Percentiles rank a stretch among this genome's conserved stretches.
Evolutionary conservation across 2,888 invertebrate genomes (phyloP).

Genomic region (Corythucha ciliata): DNA sequence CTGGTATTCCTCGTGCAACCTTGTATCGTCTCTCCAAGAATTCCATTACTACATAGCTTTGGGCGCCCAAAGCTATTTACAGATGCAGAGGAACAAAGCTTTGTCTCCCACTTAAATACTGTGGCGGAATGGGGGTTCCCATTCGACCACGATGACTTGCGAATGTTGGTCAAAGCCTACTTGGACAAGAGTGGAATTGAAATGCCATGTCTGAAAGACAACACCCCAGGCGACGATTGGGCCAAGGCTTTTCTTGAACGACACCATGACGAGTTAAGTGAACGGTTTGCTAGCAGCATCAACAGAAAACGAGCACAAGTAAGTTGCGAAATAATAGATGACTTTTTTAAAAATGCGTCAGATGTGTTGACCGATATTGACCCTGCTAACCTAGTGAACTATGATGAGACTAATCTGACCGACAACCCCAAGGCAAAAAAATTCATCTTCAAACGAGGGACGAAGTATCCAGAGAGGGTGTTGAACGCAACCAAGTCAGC

Average conservation of each 20-base stretch:
- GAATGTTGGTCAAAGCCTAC: slow-evolving; percentile 14
- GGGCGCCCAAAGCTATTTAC: slow-evolving; percentile 20
- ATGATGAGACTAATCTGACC: slow-evolving; percentile 36
- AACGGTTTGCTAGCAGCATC: slow-evolving; percentile 29
- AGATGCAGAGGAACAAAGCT: slow-evolving; percentile 10
- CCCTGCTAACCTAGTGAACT: slow-evolving; percentile 36
- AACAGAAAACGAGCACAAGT: slow-evolving; percentile 30
- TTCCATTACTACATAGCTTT: too few relatives aligned
- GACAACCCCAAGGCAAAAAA: slow-evolving; percentile 36
- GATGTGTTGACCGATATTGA: slow-evolving; percentile 26
- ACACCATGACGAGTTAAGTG: slow-evolving; percentile 20
- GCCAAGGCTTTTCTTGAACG: slow-evolving; percentile 28
- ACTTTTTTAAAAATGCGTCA: slow-evolving; percentile 30
- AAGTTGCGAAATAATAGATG: slow-evolving; percentile 24
- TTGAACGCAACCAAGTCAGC: slow-evolving; percentile 37
- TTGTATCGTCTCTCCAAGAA: too few relatives aligned
- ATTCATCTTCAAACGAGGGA: slow-evolving; percentile 34
- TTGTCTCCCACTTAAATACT: neutral
- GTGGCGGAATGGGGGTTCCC: slow-evolving; percentile 13
- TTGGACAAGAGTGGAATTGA: slow-evolving; percentile 16
- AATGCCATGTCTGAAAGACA: slow-evolving; percentile 31
- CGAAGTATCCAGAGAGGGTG: slow-evolving; percentile 39
- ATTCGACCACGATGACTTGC: slow-evolving; percentile 12
- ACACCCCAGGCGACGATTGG: slow-evolving; percentile 36
- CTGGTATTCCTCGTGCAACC: neutral